Evolutionary conservation across 2,888 invertebrate genomes (phyloP).

Genomic region (Stomorhina lunata): DNA sequence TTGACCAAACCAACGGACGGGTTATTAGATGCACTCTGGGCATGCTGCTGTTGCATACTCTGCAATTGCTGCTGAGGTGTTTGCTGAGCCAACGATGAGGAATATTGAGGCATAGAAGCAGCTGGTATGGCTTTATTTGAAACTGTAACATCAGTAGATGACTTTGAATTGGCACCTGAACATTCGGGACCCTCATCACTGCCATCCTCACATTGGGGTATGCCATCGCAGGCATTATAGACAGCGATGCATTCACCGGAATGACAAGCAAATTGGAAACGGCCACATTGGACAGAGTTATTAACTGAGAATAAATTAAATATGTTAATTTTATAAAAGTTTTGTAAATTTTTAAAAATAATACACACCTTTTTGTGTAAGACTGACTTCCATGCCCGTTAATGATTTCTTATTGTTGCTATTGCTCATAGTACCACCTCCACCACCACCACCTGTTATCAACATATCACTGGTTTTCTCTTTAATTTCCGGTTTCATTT

Average conservation of each 20-base stretch:
- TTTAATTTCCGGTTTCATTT: constrained; percentile 74
- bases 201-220: constrained; percentile 94
- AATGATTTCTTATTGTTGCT: constrained; percentile 34
- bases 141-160: constrained; percentile 1
- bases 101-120: constrained; percentile 68
- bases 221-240: constrained; percentile 97
- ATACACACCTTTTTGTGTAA: constrained; percentile 32
- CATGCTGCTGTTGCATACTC: constrained; percentile 62
- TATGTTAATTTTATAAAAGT: not conserved
- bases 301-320: constrained; percentile 46
- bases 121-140: not conserved
- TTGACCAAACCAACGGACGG: constrained; percentile 69
- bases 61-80: constrained; percentile 67
- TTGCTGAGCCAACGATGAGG: constrained; percentile 64
- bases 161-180: constrained; percentile 69
- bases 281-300: constrained; percentile 82
- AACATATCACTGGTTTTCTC: constrained; percentile 68
- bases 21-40: constrained; percentile 57
- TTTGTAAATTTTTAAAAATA: not conserved
- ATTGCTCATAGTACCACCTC: not conserved
- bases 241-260: constrained; percentile 95
- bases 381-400: not conserved
- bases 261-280: constrained; percentile 93
- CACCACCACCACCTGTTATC: not conserved
- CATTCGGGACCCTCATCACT: constrained; percentile 93